A percentile compares a stretch with the other conserved stretches of the same genome.
These are phyloP conservation scores for Dryobota labecula DNA, from an alignment of 2,888 invertebrate species.

Conservation along the genomic window DNA sequence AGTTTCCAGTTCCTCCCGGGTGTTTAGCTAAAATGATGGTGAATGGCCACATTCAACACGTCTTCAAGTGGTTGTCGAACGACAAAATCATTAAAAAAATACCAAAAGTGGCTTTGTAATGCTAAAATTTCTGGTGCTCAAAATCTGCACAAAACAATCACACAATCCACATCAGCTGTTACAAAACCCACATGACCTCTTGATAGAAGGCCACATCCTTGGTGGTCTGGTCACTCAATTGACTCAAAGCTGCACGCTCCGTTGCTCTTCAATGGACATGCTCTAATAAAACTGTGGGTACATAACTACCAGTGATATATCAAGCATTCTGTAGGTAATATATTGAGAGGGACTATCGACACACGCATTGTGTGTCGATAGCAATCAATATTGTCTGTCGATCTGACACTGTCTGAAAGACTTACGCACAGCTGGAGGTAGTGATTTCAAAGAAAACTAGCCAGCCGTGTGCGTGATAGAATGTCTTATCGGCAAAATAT, in stretches of 20 bases:
- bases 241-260: conserved; percentile 39
- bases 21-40: no score
- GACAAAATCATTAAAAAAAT: no score
- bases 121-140: no score
- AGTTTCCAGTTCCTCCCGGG: no score
- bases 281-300: conserved; percentile 49
- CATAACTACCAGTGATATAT: no score
- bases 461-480: no score
- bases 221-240: conserved; percentile 50
- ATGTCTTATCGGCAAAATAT: no score
- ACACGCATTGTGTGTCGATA: no score
- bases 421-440: neutral
- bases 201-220: conserved; percentile 45
- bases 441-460: neutral
- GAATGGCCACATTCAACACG: no score
- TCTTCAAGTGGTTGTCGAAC: no score
- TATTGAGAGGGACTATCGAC: neutral
- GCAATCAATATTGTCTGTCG: neutral
- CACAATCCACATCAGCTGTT: conserved; percentile 15
- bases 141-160: neutral
- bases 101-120: no score
- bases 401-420: neutral
- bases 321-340: neutral
- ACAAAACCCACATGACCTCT: conserved; percentile 19
- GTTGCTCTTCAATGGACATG: conserved; percentile 51